phyloP scores from a whole-genome alignment of 2,888 invertebrate genomes.

The Chirona hameri region DNA sequence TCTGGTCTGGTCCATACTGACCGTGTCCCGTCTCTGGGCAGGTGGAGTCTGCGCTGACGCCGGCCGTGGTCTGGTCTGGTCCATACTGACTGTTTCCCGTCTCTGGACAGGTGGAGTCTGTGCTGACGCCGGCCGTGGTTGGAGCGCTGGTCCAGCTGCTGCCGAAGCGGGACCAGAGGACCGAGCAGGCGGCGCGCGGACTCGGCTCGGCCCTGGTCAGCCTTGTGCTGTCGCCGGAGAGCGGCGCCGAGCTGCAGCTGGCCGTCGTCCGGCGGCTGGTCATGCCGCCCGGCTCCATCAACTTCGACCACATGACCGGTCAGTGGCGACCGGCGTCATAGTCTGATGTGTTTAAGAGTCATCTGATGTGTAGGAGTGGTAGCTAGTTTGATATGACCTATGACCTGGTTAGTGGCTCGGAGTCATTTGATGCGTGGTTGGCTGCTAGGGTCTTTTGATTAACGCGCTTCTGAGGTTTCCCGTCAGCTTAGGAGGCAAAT shows the following conservation, averaged over 20 bases:
- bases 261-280: not conserved
- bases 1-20: not conserved
- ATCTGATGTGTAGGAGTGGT: not conserved
- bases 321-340: not conserved
- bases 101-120: not conserved
- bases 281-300: not conserved
- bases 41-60: no score
- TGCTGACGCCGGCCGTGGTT: not conserved
- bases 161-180: conserved; percentile 2
- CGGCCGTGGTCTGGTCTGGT: not conserved
- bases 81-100: not conserved
- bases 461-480: no score
- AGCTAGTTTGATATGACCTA: no score
- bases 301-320: conserved; percentile 13
- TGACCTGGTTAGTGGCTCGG: no score
- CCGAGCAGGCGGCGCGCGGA: conserved; percentile 10
- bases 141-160: conserved; percentile 9
- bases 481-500: no score
- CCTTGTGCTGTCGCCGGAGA: not conserved
- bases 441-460: no score
- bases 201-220: conserved; percentile 22
- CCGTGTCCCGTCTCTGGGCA: not conserved
- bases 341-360: no score
- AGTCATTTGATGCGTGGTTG: no score
- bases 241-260: not conserved